phyloP scores from a whole-genome alignment of 2,888 invertebrate species.

The Gnatocerus cornutus region DNA sequence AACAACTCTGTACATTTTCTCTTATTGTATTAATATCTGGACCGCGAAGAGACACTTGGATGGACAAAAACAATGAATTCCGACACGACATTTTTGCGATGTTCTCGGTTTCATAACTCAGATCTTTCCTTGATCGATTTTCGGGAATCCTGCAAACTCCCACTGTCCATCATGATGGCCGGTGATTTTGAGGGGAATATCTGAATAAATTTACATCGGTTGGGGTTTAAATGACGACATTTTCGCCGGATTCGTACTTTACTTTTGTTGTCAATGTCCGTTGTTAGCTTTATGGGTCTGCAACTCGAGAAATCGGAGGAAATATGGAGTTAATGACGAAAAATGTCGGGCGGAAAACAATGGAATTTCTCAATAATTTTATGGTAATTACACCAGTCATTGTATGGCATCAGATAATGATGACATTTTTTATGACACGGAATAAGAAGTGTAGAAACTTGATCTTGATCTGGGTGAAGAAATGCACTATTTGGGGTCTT shows the following conservation, averaged over 20 bases:
- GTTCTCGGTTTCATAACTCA: slow-evolving; percentile 21
- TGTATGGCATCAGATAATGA: slow-evolving; percentile 21
- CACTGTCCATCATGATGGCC: slow-evolving; percentile 29
- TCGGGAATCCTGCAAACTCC: slow-evolving; percentile 11
- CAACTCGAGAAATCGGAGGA: not conserved
- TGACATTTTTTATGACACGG: not conserved
- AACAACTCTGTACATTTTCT: slow-evolving; percentile 52
- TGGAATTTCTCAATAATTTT: slow-evolving; percentile 32
- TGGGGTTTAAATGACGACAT: slow-evolving; percentile 55
- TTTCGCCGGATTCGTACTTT: slow-evolving; percentile 46
- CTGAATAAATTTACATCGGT: slow-evolving; percentile 59
- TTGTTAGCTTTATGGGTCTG: not conserved
- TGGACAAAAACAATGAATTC: slow-evolving; percentile 56
- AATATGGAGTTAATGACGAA: slow-evolving; percentile 22
- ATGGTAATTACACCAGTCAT: slow-evolving; percentile 31
- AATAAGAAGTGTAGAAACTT: not conserved
- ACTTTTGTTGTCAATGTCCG: slow-evolving; percentile 26
- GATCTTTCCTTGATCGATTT: slow-evolving; percentile 7
- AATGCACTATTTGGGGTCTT: no score
- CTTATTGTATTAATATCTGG: slow-evolving; percentile 59
- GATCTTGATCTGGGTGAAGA: not conserved
- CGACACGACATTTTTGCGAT: slow-evolving; percentile 35
- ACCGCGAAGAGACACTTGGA: slow-evolving; percentile 61
- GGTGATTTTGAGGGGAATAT: slow-evolving; percentile 47
- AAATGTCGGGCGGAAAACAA: slow-evolving; percentile 8